Evolutionary conservation across 2,113 vertebrate genomes (phyloP).

Genomic region (Lepisosteus oculatus): DNA sequence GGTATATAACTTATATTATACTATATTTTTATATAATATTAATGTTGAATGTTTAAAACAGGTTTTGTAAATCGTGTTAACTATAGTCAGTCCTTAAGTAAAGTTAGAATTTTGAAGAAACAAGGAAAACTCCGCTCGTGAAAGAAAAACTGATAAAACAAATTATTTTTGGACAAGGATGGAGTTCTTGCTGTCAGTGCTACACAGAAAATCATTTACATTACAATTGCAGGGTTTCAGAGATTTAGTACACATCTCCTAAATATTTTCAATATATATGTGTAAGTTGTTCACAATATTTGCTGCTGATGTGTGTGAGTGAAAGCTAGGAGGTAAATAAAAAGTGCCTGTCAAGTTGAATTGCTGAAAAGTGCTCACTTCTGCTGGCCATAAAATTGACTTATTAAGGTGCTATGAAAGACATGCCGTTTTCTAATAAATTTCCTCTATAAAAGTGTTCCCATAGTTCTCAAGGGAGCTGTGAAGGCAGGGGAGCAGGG

Average conservation of each 20-base stretch:
- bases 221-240: not conserved
- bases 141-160: too few species aligned
- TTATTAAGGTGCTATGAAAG: constrained; percentile 33
- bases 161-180: too few species aligned
- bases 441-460: constrained; percentile 34
- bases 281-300: constrained; percentile 3
- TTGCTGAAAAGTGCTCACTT: constrained; percentile 36
- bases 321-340: constrained; percentile 31
- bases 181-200: too few species aligned
- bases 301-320: constrained; percentile 6
- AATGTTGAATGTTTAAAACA: too few species aligned
- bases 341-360: constrained; percentile 31
- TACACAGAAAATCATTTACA: not conserved
- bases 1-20: too few species aligned
- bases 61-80: too few species aligned
- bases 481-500: constrained; percentile 27
- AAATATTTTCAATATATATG: not conserved
- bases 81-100: too few species aligned
- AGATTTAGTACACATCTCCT: not conserved
- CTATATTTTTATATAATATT: too few species aligned
- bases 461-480: constrained; percentile 23
- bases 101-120: too few species aligned
- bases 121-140: too few species aligned
- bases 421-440: constrained; percentile 40
- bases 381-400: constrained; percentile 35